Base-by-base conservation (phyloP, 2,888 invertebrate genomes). In the Meandrusa payeni region DNA sequence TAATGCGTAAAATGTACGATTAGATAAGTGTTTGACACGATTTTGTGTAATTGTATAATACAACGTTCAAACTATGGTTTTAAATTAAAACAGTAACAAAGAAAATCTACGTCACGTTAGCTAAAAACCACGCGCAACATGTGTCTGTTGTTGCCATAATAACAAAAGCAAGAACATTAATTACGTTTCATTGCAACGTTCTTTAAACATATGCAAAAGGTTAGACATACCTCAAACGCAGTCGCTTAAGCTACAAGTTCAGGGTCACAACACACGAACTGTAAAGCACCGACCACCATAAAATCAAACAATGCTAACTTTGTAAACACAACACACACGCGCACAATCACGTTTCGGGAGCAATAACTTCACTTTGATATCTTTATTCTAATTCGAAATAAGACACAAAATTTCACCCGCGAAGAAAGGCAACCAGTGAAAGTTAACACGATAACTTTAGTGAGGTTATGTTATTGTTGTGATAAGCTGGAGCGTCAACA, bases 391-490 rank as follows among this genome's bases (percentile, higher is more conserved):
- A 32, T 15, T 38, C n/a, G 4, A 22, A 11, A 44, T 5, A 7
- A 41, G 5, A 38, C 38, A 47, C 38, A 31, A 29, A 29, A 38
- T 42, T 23, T 33, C 41, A 47, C 46, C 41, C 33, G 34, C 41
- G 43, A 34, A 10, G 19, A 41, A 7, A 51, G 40, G 17, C 45
- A 41, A 9, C 43, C 24, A 66, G 67, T 68, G 66, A 77, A 79
- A 78, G 74, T 78, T 75, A 64, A 50, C 56, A 53, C 66, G 63
- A 66, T 61, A 64, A 63, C 55, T 54, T 43, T 60, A 55, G 52
- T 54, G 57, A 80, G 79, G 79, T 80, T 82, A 80, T 79, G 74
- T 80, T 81, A 64, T 73, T 69, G 69, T 75, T 69, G 24, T 63
- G 62, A 60, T 57, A 49, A 49, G 51, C 51, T 39, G 43, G 52